Evolutionary conservation across 2,888 invertebrate species (phyloP).

Genomic region (Pyralis farinalis): DNA sequence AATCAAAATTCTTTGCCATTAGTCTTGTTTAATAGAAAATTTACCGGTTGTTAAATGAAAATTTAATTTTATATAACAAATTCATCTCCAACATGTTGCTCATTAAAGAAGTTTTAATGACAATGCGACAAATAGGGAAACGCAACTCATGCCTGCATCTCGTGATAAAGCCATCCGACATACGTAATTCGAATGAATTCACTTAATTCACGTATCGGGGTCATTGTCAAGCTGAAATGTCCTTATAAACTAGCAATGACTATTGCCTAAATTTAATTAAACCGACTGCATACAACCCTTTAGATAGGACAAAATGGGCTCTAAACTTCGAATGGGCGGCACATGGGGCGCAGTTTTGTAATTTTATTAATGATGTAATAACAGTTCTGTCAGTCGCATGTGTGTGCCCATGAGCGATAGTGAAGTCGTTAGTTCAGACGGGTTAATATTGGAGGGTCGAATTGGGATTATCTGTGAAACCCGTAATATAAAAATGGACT

Average conservation of each 20-base stretch:
- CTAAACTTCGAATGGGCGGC: conserved; percentile 58
- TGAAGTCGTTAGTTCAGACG: conserved; percentile 73
- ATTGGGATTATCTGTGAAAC: conserved; percentile 64
- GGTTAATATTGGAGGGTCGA: conserved; percentile 73
- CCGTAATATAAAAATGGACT: conserved; percentile 34
- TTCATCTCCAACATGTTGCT: background rate
- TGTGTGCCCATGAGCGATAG: conserved; percentile 78
- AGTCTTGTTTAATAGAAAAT: too few species aligned
- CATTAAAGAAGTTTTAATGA: background rate
- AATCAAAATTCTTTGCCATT: too few species aligned
- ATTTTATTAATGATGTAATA: conserved; percentile 82
- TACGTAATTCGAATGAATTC: conserved; percentile 72
- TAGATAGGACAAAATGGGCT: conserved; percentile 44
- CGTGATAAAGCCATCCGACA: conserved; percentile 47
- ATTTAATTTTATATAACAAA: background rate
- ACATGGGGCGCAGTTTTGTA: conserved; percentile 78
- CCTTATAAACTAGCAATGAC: conserved; percentile 58
- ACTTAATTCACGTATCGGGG: conserved; percentile 61
- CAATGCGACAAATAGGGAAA: conserved; percentile 11
- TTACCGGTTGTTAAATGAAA: too few species aligned
- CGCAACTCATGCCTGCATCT: conserved; percentile 46
- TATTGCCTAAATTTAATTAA: conserved; percentile 78
- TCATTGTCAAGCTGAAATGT: conserved; percentile 61
- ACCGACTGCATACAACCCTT: conserved; percentile 53
- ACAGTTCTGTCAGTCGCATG: conserved; percentile 78